Base-by-base conservation (phyloP, 2,888 invertebrate species). In the Coleophora deauratella region DNA sequence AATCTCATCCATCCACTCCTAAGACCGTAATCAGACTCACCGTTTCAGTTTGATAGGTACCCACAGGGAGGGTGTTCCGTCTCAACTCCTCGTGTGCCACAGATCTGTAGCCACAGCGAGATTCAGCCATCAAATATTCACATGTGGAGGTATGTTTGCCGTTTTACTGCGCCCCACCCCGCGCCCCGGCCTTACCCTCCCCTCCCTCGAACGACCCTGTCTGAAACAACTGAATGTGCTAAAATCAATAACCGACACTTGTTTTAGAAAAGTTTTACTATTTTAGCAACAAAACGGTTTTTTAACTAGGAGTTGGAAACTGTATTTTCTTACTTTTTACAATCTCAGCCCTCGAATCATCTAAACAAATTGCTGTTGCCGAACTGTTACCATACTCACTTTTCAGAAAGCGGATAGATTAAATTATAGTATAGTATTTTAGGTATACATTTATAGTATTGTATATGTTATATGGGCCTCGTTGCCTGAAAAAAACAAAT, bases 41-140 rank as follows among this genome's bases (percentile, higher is more conserved):
- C 27, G 14, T 15, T 37, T 33, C 32, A 3, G 14, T 40, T 21
- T 21, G 21, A 21, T 21, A 6, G 21, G 21, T 21, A 21, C 21
- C 21, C 21, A 21, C 3, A 21, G 21, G 21, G 21, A 21, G 21
- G 21, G 21, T 21, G 21, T 21, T 21, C 21, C 21, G 21, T 21
- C 6, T 6, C 21, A 21, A 21, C 21, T 21, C 21, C 21, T 21
- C 21, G 21, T 21, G 6, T 21, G 21, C 21, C 21, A 6, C 21
- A 21, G 21, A 21, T 64, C 64, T 60, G 63, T 62, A 68, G 67
- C 70, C 72, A 64, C 72, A 72, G 70, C 69, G 77, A 79, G 80
- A 81, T 80, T 78, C 75, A 67, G 62, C 62, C 74, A 84, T 84
- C 74, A 81, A 84, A 84, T 80, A 84, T 84, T 84, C 79, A 84